These are phyloP conservation scores for Chrysogorgia sp. DNA, from an alignment of 92 coral and sea anemone species.

Conservation along the genomic window DNA sequence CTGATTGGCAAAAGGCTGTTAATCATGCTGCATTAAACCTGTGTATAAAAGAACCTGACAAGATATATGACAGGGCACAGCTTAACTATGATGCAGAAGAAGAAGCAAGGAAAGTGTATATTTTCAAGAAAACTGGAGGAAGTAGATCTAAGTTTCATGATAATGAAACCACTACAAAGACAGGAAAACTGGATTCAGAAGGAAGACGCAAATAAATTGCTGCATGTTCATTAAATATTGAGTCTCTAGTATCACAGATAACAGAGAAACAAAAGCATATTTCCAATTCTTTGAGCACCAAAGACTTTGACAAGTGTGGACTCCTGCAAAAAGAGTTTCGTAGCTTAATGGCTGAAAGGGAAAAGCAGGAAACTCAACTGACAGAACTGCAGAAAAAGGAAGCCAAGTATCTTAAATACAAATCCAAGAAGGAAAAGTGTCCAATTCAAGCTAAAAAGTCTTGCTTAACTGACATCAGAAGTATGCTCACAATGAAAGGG, in stretches of 20 bases:
- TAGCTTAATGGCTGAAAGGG: too few species aligned
- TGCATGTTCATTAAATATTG: conserved; percentile 27
- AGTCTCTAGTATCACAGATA: conserved; percentile 35
- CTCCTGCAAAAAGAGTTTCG: too few species aligned
- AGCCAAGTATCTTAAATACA: conserved; percentile 13
- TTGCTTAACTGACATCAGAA: background rate
- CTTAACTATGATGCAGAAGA: conserved; percentile 37
- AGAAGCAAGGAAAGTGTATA: conserved; percentile 46
- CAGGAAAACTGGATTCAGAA: conserved; percentile 19
- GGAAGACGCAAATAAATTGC: conserved; percentile 44
- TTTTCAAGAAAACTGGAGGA: conserved; percentile 25
- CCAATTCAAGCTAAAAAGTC: conserved; percentile 2
- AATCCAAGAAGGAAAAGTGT: background rate
- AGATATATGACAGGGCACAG: conserved; percentile 43
- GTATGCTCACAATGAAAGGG: background rate
- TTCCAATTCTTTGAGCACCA: too few species aligned
- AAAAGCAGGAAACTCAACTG: conserved; percentile 40
- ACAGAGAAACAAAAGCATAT: too few species aligned
- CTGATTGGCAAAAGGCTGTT: conserved; percentile 48
- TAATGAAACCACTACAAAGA: background rate
- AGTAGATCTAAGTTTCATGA: conserved; percentile 29
- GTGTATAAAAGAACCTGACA: conserved; percentile 39
- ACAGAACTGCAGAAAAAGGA: background rate
- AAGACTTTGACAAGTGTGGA: too few species aligned
- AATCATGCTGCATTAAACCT: conserved; percentile 38